Evolutionary conservation across 2,888 invertebrate species (phyloP), one percentile per base, ranked within the genome.

Genomic region (Thymelicus sylvestris): DNA sequence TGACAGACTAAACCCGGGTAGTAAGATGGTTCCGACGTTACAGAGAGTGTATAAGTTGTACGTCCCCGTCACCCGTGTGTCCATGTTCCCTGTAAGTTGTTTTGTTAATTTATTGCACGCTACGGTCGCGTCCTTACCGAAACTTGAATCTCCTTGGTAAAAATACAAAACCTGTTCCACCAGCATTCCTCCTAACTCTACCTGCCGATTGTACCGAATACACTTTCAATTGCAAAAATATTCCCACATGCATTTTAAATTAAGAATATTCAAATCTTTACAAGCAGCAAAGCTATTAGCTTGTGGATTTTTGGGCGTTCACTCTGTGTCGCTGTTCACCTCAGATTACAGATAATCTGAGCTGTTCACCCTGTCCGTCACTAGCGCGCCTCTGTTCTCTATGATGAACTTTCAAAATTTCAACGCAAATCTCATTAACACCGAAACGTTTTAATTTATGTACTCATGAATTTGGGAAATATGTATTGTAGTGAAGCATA

Each of bases 121-220:
- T 31, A 41, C 7, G 12, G 12, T 15, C 41, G 7, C 55, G 24
- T 62, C 61, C 61, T 52, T 19, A 44, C 62, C 41, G 63, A 68
- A 68, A 68, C 68, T 52, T 31, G 68, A 62, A 52, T 41, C 44
- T 52, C 4, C 55, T 38, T 59, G 66, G 47, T 68, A 68, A 63
- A 68, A 68, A 68, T 68, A 68, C 44, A n/a, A 63, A 68, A 68
- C 68, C 55, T 15, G 68, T 68, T 63, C 55, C 31, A 50, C 31
- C 52, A 62, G 68, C 62, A 68, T 68, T 61, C 55, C 68, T 50
- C 19, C 67, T 62, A 68, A 68, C 52, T 52, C 57, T 61, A 67
- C 67, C 67, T 61, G 67, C 67, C 31, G 38, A 55, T 24, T 24
- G n/a, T 10, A 31, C 8, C 24, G 1, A 31, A 31, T 39, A 31